These are phyloP conservation scores for Leptopilina drosophilae DNA, from an alignment of 2,888 invertebrate genomes.

Conservation along the genomic window DNA sequence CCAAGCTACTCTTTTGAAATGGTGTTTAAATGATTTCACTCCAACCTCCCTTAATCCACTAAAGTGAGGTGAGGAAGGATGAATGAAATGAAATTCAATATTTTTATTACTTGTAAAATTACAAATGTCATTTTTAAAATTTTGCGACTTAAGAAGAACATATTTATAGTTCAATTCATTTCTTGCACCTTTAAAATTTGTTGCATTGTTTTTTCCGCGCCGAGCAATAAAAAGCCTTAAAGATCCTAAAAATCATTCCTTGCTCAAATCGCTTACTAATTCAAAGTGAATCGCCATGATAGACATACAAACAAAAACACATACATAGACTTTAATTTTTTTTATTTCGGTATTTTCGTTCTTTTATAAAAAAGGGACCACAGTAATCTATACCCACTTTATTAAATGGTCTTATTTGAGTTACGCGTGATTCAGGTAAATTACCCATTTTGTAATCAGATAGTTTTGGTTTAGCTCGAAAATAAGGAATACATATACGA, in stretches of 20 bases:
- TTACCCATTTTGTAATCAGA: conserved; percentile 59
- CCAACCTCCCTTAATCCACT: not conserved
- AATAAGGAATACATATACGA: conserved; percentile 42
- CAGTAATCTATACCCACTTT: conserved; percentile 62
- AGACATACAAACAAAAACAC: conserved; percentile 63
- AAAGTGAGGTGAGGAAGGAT: not conserved
- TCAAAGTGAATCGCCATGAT: conserved; percentile 67
- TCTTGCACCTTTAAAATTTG: conserved; percentile 54
- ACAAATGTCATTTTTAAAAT: not conserved
- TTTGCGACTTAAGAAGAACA: not conserved
- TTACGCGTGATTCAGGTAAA: conserved; percentile 59
- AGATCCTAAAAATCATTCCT: conserved; percentile 64
- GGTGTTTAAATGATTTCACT: conserved; percentile 1
- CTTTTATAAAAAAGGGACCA: conserved; percentile 44
- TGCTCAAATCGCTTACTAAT: conserved; percentile 60
- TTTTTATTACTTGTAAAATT: not conserved
- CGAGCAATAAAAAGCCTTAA: conserved; percentile 64
- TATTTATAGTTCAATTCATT: not conserved
- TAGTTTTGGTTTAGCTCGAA: conserved; percentile 9
- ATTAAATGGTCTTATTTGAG: conserved; percentile 56
- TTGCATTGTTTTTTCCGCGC: conserved; percentile 35
- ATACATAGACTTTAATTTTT: conserved; percentile 45
- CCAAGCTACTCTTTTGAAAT: not conserved
- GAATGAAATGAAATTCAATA: not conserved
- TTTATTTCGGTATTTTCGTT: conserved; percentile 50